Percentiles rank a stretch among this genome's conserved stretches.
These are phyloP conservation scores for Caradrina kadenii DNA, from an alignment of 2,888 invertebrate species.

Conservation along the genomic window DNA sequence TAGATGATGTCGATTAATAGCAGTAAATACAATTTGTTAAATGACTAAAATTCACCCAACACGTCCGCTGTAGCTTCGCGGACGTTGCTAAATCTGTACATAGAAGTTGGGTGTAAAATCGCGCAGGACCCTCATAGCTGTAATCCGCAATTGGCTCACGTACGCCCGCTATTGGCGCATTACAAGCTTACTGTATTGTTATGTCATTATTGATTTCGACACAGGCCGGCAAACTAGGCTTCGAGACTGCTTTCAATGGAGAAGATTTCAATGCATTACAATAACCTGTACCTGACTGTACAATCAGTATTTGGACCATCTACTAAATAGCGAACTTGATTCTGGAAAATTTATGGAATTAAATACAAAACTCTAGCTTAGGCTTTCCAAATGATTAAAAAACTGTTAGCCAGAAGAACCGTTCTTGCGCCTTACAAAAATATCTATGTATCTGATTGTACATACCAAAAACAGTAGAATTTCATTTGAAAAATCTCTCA, in stretches of 20 bases:
- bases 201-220: conserved; percentile 66
- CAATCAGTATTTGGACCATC: background rate
- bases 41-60: conserved; percentile 2
- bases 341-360: background rate
- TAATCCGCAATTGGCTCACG: conserved; percentile 64
- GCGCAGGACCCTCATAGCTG: conserved; percentile 27
- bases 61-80: background rate
- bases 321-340: conserved; percentile 5
- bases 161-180: conserved; percentile 60
- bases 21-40: background rate
- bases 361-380: background rate
- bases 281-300: conserved; percentile 7
- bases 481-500: background rate
- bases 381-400: background rate
- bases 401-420: too few relatives aligned
- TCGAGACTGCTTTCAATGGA: conserved; percentile 30
- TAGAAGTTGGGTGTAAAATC: conserved; percentile 47
- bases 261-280: conserved; percentile 38
- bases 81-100: conserved; percentile 27
- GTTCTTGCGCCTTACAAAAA: background rate
- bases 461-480: background rate
- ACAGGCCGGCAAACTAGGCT: conserved; percentile 40
- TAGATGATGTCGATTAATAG: too few relatives aligned
- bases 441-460: background rate
- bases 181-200: conserved; percentile 65